These are phyloP conservation scores for Sciurus niger DNA, from an alignment of 2,113 vertebrate species.

Conservation along the genomic window DNA sequence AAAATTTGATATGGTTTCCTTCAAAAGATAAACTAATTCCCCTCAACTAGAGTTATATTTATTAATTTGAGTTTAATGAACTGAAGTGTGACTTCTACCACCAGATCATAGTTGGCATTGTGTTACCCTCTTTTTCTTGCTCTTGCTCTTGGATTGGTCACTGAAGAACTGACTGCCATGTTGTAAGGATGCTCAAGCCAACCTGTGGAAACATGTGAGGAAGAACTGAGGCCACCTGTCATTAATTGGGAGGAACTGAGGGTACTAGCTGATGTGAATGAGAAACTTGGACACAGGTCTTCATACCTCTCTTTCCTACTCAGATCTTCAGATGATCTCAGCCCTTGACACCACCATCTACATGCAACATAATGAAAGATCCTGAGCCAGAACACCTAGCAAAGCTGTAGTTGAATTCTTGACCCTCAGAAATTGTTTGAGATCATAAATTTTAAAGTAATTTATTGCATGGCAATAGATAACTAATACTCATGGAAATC, in stretches of 20 bases:
- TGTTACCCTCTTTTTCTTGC: background rate
- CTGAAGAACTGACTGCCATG: fast-evolving
- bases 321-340: background rate
- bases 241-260: background rate
- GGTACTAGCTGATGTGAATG: background rate
- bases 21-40: background rate
- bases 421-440: background rate
- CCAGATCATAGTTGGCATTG: background rate
- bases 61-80: background rate
- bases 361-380: background rate
- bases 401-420: background rate
- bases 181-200: background rate
- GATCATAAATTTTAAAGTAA: background rate
- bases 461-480: background rate
- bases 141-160: background rate
- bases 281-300: background rate
- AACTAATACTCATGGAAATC: background rate
- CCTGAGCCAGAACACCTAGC: background rate
- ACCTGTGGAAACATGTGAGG: background rate
- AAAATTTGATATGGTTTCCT: background rate
- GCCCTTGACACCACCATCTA: background rate
- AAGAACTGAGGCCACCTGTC: background rate
- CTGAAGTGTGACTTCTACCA: background rate
- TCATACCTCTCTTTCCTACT: background rate
- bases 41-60: background rate